Conservation (phyloP, 1,140 invertebrate species). For the Portunus trituberculatus region DNA sequence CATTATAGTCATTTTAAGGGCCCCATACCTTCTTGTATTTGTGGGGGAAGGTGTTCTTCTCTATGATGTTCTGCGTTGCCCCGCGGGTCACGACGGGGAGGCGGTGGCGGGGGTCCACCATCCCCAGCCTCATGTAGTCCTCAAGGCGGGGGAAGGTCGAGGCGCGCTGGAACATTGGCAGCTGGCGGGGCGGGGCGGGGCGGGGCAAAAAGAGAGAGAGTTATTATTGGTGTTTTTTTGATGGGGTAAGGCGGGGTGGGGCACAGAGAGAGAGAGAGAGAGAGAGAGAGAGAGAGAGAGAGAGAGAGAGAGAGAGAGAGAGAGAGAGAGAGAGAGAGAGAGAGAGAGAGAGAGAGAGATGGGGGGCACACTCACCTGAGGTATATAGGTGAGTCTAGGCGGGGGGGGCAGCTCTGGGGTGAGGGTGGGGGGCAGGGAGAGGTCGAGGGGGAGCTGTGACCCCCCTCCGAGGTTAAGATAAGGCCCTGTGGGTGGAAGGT, state of each 20-base stretch:
- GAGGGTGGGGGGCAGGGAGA: conserved; percentile 68
- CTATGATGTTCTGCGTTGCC: conserved; percentile 88
- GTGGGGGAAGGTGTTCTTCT: conserved; percentile 92
- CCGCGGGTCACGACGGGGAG: conserved; percentile 81
- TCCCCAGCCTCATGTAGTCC: conserved; percentile 67
- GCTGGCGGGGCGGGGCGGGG: neutral
- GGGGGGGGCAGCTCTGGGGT: conserved; percentile 76
- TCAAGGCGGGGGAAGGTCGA: conserved; percentile 72
- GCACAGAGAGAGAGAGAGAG: neutral
- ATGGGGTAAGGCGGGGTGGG: neutral
- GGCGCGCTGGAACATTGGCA: conserved; percentile 66
- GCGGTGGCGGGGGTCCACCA: conserved; percentile 75
- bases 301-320: conserved; percentile 32
- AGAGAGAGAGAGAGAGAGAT: conserved; percentile 28
- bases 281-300: neutral
- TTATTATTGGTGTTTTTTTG: no score
- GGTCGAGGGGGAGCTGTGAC: conserved; percentile 69
- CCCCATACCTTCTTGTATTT: conserved; percentile 86
- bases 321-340: conserved; percentile 14
- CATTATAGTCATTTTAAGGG: no score
- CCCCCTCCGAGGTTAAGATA: conserved; percentile 67
- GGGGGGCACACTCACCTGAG: conserved; percentile 50
- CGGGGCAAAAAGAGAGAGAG: no score
- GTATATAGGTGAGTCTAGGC: conserved; percentile 74
- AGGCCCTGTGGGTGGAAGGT: conserved; percentile 47